A percentile compares a stretch with the other conserved stretches of the same genome.
Evolutionary conservation across 2,797 vertebrate species (phyloP).

Genomic region (Peromyscus nudipes): DNA sequence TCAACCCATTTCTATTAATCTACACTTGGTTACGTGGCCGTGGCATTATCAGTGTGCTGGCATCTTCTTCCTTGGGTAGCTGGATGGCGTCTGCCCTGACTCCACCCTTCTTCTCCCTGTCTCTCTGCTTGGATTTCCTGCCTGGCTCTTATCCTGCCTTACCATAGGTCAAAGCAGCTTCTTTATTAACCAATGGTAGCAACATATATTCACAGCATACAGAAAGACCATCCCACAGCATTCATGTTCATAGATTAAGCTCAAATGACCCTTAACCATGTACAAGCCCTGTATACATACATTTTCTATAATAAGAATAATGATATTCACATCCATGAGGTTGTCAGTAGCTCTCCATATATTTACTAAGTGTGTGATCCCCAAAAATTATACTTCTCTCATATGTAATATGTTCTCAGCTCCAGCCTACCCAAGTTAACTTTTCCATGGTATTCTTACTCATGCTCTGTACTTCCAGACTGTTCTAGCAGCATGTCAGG

Average conservation of each 20-base stretch:
- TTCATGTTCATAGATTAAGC: conserved; percentile 1
- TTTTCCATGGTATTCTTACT: neutral
- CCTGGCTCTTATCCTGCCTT: no score
- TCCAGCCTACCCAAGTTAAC: neutral
- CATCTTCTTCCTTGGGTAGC: no score
- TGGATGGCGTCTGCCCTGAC: no score
- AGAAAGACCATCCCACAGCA: neutral
- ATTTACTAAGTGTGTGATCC: conserved; percentile 46
- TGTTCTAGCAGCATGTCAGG: neutral
- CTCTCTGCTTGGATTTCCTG: no score
- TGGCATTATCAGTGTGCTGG: no score
- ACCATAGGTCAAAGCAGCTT: no score
- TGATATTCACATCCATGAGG: conserved; percentile 78
- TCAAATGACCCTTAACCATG: neutral
- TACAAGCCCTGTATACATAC: neutral
- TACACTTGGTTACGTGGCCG: no score
- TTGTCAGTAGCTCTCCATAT: conserved; percentile 80
- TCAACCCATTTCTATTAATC: no score
- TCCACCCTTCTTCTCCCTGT: no score
- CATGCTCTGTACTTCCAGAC: neutral
- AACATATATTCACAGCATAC: no score
- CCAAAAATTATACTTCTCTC: conserved; percentile 51
- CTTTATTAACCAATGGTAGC: no score
- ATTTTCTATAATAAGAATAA: conserved; percentile 67
- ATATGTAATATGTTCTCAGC: neutral